Evolutionary conservation across 1,140 invertebrate genomes (phyloP).

Genomic region (Drosophila grimshawi): DNA sequence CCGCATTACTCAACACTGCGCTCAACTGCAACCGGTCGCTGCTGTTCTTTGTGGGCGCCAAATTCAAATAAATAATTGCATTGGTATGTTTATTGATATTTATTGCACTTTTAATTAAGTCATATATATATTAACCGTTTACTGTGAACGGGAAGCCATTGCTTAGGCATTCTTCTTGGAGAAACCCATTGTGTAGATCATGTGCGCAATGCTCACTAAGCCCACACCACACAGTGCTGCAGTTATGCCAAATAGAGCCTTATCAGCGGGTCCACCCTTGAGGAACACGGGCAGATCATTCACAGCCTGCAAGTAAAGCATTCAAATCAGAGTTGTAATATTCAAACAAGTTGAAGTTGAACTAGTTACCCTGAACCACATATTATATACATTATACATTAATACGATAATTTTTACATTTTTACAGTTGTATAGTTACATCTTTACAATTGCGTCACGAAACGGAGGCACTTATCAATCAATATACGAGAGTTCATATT

Average conservation of each 20-base stretch:
- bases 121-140: neutral
- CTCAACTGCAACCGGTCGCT: neutral
- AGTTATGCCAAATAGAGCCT: slow-evolving; percentile 76
- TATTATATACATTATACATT: too few relatives aligned
- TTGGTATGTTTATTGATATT: slow-evolving; percentile 1
- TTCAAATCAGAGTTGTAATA: neutral
- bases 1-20: neutral
- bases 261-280: slow-evolving; percentile 79
- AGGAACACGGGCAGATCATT: slow-evolving; percentile 79
- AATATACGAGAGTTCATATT: too few relatives aligned
- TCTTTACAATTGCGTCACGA: too few relatives aligned
- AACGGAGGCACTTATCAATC: too few relatives aligned
- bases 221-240: slow-evolving; percentile 75
- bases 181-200: slow-evolving; percentile 80
- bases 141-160: neutral
- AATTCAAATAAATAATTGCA: slow-evolving; percentile 23
- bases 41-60: neutral
- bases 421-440: too few relatives aligned
- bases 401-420: too few relatives aligned
- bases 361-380: too few relatives aligned
- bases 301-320: slow-evolving; percentile 51
- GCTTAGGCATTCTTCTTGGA: slow-evolving; percentile 77
- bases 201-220: slow-evolving; percentile 67
- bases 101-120: slow-evolving; percentile 30
- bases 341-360: neutral